Percentiles rank a stretch among this genome's conserved stretches.
Evolutionary conservation across 2,888 invertebrate species (phyloP).

Genomic region (Griposia aprilina): DNA sequence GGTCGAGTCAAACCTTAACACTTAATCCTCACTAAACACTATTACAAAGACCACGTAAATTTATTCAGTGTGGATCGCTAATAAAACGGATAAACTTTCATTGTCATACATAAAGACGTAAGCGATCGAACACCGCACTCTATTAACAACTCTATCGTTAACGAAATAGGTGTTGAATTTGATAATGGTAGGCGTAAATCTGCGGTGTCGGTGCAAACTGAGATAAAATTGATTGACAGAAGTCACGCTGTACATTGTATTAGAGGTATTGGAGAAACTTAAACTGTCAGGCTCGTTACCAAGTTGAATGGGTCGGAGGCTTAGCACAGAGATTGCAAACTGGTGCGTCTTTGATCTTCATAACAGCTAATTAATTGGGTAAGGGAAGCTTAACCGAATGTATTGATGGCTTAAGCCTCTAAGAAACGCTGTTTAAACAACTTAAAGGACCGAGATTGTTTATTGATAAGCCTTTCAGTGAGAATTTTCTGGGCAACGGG

Average conservation of each 20-base stretch:
- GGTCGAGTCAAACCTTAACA: conserved; percentile 75
- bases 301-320: conserved; percentile 81
- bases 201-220: conserved; percentile 74
- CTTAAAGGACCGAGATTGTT: conserved; percentile 74
- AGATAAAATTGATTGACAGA: conserved; percentile 83
- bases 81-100: conserved; percentile 83
- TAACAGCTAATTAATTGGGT: conserved; percentile 87
- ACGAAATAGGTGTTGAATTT: conserved; percentile 66
- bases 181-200: conserved; percentile 64
- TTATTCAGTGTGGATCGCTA: conserved; percentile 85
- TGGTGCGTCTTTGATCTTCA: conserved; percentile 86
- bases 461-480: conserved; percentile 70
- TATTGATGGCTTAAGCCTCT: conserved; percentile 78
- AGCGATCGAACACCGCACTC: conserved; percentile 54
- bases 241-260: conserved; percentile 81
- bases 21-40: conserved; percentile 86
- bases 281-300: conserved; percentile 85
- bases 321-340: conserved; percentile 81
- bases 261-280: conserved; percentile 82
- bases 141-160: conserved; percentile 65
- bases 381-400: conserved; percentile 82
- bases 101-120: conserved; percentile 69
- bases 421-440: conserved; percentile 70
- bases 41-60: conserved; percentile 84
- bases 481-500: conserved; percentile 56